These are phyloP conservation scores for Sarcophaga carnaria DNA, from an alignment of 2,888 invertebrate genomes.

Conservation along the genomic window DNA sequence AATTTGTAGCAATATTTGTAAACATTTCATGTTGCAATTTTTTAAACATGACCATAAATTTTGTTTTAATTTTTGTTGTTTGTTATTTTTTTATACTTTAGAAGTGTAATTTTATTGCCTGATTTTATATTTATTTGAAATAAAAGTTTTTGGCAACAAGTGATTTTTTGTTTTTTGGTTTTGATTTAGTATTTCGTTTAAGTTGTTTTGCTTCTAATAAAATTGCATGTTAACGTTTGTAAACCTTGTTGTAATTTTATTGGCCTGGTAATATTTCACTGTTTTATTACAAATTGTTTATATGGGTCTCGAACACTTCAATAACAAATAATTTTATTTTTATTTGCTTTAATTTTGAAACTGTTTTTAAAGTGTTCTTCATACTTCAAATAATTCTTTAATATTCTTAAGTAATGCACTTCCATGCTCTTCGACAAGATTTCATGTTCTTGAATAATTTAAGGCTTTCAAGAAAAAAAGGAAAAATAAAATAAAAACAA, in stretches of 20 bases:
- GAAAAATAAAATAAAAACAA: background rate
- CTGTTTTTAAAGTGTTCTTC: background rate
- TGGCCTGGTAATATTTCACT: conserved; percentile 35
- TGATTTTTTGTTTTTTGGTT: conserved; percentile 21
- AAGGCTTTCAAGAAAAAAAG: conserved; percentile 12
- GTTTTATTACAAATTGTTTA: conserved; percentile 38
- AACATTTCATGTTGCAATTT: conserved; percentile 27
- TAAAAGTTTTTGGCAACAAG: conserved; percentile 55
- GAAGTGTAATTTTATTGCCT: too few species aligned
- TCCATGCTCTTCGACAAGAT: background rate
- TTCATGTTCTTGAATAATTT: conserved; percentile 44
- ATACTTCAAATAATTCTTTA: background rate
- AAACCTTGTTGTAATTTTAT: conserved; percentile 32
- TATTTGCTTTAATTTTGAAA: background rate
- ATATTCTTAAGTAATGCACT: background rate
- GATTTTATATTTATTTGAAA: conserved; percentile 24
- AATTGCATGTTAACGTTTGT: conserved; percentile 39
- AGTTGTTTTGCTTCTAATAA: background rate
- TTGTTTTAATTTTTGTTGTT: background rate
- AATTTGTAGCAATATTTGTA: too few species aligned
- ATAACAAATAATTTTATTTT: conserved; percentile 64
- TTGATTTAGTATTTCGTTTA: background rate
- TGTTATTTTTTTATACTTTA: too few species aligned
- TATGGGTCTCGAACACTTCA: conserved; percentile 46
- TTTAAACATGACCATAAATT: conserved; percentile 22